Evolutionary conservation across 2,888 invertebrate genomes (phyloP).

Genomic region (Tetragonisca angustula): DNA sequence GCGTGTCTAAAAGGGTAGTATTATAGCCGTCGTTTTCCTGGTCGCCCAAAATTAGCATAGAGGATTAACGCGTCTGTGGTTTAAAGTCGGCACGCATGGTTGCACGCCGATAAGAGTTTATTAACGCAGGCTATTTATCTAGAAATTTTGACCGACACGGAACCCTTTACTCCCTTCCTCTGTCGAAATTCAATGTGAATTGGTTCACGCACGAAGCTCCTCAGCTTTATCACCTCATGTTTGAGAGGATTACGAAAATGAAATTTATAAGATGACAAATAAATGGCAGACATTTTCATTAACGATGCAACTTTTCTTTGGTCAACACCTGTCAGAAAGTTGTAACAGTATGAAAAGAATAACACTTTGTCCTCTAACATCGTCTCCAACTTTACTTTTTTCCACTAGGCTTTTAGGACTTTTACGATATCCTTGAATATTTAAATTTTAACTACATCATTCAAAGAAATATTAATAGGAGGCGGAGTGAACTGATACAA

Average conservation of each 20-base stretch:
- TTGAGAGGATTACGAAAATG: neutral
- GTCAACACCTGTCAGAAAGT: no score
- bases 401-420: no score
- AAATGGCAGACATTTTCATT: no score
- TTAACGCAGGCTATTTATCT: conserved; percentile 78
- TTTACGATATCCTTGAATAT: no score
- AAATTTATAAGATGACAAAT: neutral
- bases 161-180: conserved; percentile 19
- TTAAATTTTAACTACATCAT: no score
- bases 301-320: no score
- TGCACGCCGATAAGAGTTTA: conserved; percentile 81
- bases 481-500: no score
- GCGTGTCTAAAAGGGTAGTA: conserved; percentile 49
- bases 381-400: no score
- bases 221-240: no score
- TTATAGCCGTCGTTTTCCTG: conserved; percentile 61
- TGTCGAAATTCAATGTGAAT: conserved; percentile 1
- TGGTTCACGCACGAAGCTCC: neutral
- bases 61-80: conserved; percentile 78
- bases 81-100: conserved; percentile 81
- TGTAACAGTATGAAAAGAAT: no score
- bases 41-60: conserved; percentile 77
- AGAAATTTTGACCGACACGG: conserved; percentile 54
- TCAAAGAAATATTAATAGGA: no score
- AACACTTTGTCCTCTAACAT: no score